phyloP scores from a whole-genome alignment of 2,888 invertebrate species.

The Caenorhabditis doughertyi region DNA sequence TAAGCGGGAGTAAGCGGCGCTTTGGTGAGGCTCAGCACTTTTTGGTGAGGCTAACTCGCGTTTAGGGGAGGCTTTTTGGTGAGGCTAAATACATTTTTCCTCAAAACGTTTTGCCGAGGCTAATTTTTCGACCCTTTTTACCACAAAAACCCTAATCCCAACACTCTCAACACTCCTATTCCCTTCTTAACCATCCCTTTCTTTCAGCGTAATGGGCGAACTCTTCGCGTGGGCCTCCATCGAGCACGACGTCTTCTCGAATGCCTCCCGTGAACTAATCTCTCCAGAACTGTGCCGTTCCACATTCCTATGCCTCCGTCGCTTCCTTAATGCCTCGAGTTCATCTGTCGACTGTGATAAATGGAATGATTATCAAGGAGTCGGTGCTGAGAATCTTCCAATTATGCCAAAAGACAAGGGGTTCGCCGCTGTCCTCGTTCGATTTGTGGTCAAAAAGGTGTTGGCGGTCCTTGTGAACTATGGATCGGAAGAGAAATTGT shows the following conservation, averaged over 20 bases:
- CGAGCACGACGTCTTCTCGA: constrained; percentile 80
- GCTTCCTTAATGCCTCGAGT: constrained; percentile 68
- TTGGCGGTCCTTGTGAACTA: constrained; percentile 85
- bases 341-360: constrained; percentile 62
- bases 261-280: constrained; percentile 90
- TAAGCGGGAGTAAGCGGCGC: no score
- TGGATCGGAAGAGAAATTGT: constrained; percentile 72
- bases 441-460: constrained; percentile 87
- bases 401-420: constrained; percentile 62
- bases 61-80: no score
- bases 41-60: no score
- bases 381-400: constrained; percentile 54
- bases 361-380: constrained; percentile 60
- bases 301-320: constrained; percentile 63
- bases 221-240: constrained; percentile 71
- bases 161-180: neutral
- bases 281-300: constrained; percentile 68
- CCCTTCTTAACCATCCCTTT: neutral
- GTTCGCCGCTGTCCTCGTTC: constrained; percentile 66
- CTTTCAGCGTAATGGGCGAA: constrained; percentile 71
- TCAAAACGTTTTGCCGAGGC: no score
- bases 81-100: no score
- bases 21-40: no score
- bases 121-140: no score
- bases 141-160: no score